Percentiles rank a stretch among this genome's conserved stretches.
phyloP scores from a whole-genome alignment of 2,888 invertebrate species.

The Pimpla rufipes region DNA sequence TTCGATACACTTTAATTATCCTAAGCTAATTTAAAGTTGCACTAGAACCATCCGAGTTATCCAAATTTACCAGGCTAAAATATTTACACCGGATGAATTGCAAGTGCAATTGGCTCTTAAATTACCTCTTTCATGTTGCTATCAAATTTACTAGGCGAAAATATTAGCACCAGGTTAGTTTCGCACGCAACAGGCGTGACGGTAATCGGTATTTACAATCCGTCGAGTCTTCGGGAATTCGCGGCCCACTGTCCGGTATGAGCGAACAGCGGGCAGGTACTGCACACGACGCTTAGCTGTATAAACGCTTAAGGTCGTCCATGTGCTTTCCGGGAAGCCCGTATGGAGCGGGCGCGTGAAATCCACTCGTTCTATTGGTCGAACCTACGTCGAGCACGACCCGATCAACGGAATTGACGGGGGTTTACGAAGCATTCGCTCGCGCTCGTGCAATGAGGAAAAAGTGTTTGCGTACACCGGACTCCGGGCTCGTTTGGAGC shows the following conservation, averaged over 20 bases:
- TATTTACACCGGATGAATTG: too few relatives aligned
- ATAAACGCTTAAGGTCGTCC: background rate
- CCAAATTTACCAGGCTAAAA: too few relatives aligned
- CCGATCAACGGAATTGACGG: slow-evolving; percentile 1
- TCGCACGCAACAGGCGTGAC: background rate
- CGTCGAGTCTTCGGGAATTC: background rate
- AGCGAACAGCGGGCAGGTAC: background rate
- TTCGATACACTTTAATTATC: too few relatives aligned
- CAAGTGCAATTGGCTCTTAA: too few relatives aligned
- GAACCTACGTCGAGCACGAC: background rate
- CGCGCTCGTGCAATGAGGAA: background rate
- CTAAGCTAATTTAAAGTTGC: too few relatives aligned
- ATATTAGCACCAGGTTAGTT: background rate
- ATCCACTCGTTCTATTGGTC: background rate
- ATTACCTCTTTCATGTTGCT: too few relatives aligned
- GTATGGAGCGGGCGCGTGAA: background rate
- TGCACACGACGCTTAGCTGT: background rate
- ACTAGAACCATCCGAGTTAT: too few relatives aligned
- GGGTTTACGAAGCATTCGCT: too few relatives aligned
- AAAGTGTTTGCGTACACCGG: background rate
- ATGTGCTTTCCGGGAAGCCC: background rate
- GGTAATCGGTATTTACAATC: too few relatives aligned
- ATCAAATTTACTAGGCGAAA: too few relatives aligned
- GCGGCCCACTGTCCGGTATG: background rate
- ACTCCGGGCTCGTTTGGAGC: background rate